Conservation (phyloP, 2,797 vertebrate species). For the Toxotes lorentzi region DNA sequence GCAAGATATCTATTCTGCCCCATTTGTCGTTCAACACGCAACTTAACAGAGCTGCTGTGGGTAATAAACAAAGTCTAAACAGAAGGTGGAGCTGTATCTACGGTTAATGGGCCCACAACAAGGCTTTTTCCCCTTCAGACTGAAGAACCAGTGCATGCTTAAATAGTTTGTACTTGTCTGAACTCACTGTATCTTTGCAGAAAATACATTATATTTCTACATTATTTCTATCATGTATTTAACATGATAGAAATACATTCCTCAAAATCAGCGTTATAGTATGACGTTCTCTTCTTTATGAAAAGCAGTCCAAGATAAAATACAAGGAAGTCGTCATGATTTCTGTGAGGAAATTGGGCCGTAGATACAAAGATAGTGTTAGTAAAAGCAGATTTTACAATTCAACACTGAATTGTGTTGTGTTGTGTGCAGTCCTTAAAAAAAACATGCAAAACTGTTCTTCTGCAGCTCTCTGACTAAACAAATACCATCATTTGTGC, state of each 20-base stretch:
- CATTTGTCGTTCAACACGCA: conserved; percentile 53
- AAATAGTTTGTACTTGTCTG: background rate
- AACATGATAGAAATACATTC: background rate
- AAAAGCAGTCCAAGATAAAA: background rate
- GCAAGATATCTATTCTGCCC: conserved; percentile 51
- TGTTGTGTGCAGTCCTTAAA: background rate
- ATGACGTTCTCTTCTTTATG: background rate
- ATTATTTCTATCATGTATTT: too few species aligned
- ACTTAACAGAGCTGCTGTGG: conserved; percentile 27
- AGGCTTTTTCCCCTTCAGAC: conserved; percentile 1
- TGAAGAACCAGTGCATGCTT: background rate
- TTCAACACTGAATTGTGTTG: background rate
- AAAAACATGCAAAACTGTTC: background rate
- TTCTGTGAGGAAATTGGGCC: background rate
- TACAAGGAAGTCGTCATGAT: background rate
- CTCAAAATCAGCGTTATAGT: background rate
- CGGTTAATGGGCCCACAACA: conserved; percentile 54
- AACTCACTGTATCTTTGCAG: background rate
- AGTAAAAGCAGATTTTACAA: background rate
- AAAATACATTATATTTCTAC: background rate
- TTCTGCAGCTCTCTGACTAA: background rate
- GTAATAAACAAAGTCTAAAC: conserved; percentile 64
- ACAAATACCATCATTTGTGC: background rate
- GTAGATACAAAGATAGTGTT: background rate
- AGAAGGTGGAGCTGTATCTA: conserved; percentile 73